Percentiles rank a stretch among this genome's conserved stretches.
Conservation (phyloP, 2,888 invertebrate species). For the Camptogramma bilineatum region DNA sequence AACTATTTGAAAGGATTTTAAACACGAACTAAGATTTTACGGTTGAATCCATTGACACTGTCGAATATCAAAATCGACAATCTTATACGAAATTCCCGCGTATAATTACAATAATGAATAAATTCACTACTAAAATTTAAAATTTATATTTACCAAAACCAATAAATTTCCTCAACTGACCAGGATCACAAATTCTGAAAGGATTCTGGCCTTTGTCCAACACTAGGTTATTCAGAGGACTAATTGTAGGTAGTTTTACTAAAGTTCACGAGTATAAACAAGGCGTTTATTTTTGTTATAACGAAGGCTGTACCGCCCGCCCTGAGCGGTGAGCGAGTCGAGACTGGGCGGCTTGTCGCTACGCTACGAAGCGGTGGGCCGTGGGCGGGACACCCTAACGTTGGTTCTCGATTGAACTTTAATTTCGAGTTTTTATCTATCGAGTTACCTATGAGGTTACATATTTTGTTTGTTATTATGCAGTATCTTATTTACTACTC, state of each 20-base stretch:
- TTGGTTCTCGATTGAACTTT: conserved; percentile 17
- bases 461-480: no score
- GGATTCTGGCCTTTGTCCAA: neutral
- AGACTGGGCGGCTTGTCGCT: conserved; percentile 58
- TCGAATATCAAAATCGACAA: no score
- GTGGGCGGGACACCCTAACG: conserved; percentile 10
- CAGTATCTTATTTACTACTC: no score
- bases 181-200: neutral
- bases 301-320: conserved; percentile 48
- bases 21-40: no score
- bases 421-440: neutral
- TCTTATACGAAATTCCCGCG: no score
- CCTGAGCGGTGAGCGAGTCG: conserved; percentile 50
- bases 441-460: no score
- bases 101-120: no score
- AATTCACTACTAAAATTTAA: neutral
- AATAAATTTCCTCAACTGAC: neutral
- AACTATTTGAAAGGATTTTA: no score
- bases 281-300: conserved; percentile 14
- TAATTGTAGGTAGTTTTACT: conserved; percentile 17
- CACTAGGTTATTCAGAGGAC: neutral
- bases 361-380: conserved; percentile 4
- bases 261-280: conserved; percentile 15
- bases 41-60: no score
- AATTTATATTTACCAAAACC: neutral